Base-by-base conservation (phyloP, 2,113 vertebrate genomes). In the Murina feae region DNA sequence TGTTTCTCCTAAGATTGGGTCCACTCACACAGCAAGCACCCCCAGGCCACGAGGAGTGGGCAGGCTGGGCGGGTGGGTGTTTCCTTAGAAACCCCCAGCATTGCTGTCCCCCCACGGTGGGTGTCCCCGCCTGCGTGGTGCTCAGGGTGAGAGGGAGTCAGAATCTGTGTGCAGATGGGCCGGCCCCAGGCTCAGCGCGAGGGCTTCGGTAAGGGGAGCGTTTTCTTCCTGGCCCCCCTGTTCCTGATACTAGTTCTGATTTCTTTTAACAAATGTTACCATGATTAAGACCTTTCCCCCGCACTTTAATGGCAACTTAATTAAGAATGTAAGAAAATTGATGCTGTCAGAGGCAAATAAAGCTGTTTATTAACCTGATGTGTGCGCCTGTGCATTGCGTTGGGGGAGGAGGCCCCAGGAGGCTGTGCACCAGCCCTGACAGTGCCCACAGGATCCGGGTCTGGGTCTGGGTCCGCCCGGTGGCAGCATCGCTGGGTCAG, bases 241-340 rank as follows among this genome's bases (percentile, higher is more conserved):
- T 90, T 94, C 86, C 91, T 89, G 85, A 76, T 69, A 49, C 4
- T 86, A 83, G 79, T 89, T 90, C 78, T 96, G 86, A 58, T 89
- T 91, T 86, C 87, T 93, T 91, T 93, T 96, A 97, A 96, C 85
- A 90, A 88, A 87, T 85, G 71, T 83, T 95, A 89, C 68, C 30
- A 4, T 96, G 95, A 93, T 93, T 95, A 84, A 94, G 76, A 79
- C 49, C 91, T 74, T 91, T 51, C 94, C 94, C 86, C 86, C 95
- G 96, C 97, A 97, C 96, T 97, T 97, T 97, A 97, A 96, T 92
- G 93, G 89, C 94, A 96, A 96, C 85, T 96, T 93, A 96, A 97
- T 93, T 96, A 85, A 94, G 96, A 96, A 96, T 97, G 95, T 97
- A 96, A 96, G 96, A 94, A 94, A 94, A 95, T 25, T 0, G 30